Percentiles rank a stretch among this genome's conserved stretches.
phyloP scores from a whole-genome alignment of 2,113 vertebrate genomes.

The Pseudorhombus dupliciocellatus region DNA sequence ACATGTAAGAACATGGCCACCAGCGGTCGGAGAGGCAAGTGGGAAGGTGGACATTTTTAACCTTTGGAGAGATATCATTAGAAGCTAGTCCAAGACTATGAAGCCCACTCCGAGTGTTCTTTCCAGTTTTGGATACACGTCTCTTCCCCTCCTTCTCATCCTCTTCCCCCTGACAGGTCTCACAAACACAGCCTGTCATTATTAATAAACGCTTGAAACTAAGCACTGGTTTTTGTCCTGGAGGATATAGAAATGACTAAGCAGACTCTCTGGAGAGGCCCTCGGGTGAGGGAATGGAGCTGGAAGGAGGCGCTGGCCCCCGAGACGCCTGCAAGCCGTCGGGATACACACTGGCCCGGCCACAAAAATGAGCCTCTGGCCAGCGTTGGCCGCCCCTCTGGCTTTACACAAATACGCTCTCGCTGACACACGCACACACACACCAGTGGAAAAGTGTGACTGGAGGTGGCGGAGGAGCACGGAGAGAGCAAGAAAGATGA shows the following conservation, averaged over 20 bases:
- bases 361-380: slow-evolving; percentile 68
- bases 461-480: slow-evolving; percentile 55
- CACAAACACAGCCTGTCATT: slow-evolving; percentile 65
- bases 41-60: slow-evolving; percentile 51
- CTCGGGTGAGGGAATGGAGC: slow-evolving; percentile 73
- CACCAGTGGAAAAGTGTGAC: slow-evolving; percentile 69
- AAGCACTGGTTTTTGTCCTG: slow-evolving; percentile 54
- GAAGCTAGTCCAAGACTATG: slow-evolving; percentile 54
- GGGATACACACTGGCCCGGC: slow-evolving; percentile 68
- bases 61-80: slow-evolving; percentile 51
- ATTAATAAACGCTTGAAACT: slow-evolving; percentile 69
- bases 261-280: slow-evolving; percentile 68
- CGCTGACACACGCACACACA: slow-evolving; percentile 62
- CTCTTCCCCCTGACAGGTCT: slow-evolving; percentile 46
- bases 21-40: slow-evolving; percentile 23
- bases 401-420: slow-evolving; percentile 68
- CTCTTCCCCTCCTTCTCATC: not conserved
- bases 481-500: slow-evolving; percentile 52
- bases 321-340: slow-evolving; percentile 63
- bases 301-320: slow-evolving; percentile 70
- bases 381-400: slow-evolving; percentile 57
- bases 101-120: slow-evolving; percentile 57
- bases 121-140: slow-evolving; percentile 56
- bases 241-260: slow-evolving; percentile 62
- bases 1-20: slow-evolving; percentile 36